Base-by-base conservation (phyloP, 2,113 vertebrate species). In the Nasalis larvatus region DNA sequence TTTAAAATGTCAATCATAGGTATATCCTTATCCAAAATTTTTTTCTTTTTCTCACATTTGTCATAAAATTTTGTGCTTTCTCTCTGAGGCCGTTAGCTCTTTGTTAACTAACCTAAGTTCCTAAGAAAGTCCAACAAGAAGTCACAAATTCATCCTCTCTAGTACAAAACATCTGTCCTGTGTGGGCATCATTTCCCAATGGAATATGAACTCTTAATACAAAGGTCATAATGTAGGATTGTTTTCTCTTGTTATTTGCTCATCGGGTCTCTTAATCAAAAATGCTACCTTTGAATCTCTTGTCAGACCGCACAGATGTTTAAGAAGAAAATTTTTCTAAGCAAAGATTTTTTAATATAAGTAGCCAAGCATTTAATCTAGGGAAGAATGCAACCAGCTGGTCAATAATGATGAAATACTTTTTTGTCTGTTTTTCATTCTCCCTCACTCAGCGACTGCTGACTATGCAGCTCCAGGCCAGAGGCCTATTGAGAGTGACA, bases 81-180 rank as follows among this genome's bases (percentile, higher is more conserved):
- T 86, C 49, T 82, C 1, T 66, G 30, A n/a, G 54, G 5, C 4
- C 30, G n/a, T 92, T 80, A 78, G 58, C 30, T 74, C 13, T 92
- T 86, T 92, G 32, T 91, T 89, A 95, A 93, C 14, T 42, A 95
- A 89, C 54, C 49, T 85, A 14, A 45, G 6, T 87, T 90, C 87
- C 45, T 88, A 78, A 81, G 52, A 90, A 71, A 63, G 16, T 83
- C 3, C 84, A 27, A 77, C 12, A 80, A 63, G 47, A 40, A 45
- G 25, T 87, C 66, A 87, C 54, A 92, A 73, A 60, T 91, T 35
- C 47, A 32, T 88, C 84, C 49, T 96, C 8, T n/a, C 37, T 42
- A 11, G 11, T 47, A 37, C 12, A 73, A 90, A 96, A 56, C 32
- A 37, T 45, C 25, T 68, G 11, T 60, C 80, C 30, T 73, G 17